Evolutionary conservation across 2,797 vertebrate species (phyloP).

Genomic region (Streptopelia turtur): DNA sequence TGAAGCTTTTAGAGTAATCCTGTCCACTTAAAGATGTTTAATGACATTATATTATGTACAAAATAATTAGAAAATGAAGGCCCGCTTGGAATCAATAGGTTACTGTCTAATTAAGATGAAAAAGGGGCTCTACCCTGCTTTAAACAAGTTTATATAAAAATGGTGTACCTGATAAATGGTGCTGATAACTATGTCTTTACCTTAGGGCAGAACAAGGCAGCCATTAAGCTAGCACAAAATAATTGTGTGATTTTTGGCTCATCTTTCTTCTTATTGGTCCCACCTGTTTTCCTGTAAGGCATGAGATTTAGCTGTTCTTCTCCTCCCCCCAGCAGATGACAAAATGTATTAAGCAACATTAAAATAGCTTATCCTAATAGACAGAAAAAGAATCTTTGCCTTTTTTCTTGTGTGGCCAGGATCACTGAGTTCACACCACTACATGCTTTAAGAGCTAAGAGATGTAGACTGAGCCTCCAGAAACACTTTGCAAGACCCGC

Average conservation of each 20-base stretch:
- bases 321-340: background rate
- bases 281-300: slow-evolving; percentile 20
- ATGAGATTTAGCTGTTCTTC: background rate
- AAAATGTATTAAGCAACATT: slow-evolving; percentile 11
- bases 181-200: slow-evolving; percentile 57
- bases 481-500: background rate
- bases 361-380: background rate
- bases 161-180: slow-evolving; percentile 60
- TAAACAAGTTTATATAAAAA: slow-evolving; percentile 71
- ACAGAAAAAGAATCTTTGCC: background rate
- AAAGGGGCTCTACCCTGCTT: slow-evolving; percentile 51
- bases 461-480: background rate
- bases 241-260: slow-evolving; percentile 35
- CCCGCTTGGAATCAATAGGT: slow-evolving; percentile 64
- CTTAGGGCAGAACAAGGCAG: slow-evolving; percentile 47
- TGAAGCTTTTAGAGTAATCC: slow-evolving; percentile 79
- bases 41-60: slow-evolving; percentile 77
- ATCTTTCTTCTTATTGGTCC: slow-evolving; percentile 14
- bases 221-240: slow-evolving; percentile 28
- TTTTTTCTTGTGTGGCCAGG: background rate
- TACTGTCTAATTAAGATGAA: slow-evolving; percentile 75
- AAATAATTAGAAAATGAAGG: slow-evolving; percentile 78
- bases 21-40: slow-evolving; percentile 74
- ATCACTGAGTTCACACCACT: background rate
- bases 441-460: background rate